These are phyloP conservation scores for Pithys albifrons DNA, from an alignment of 2,113 vertebrate species.

Conservation along the genomic window DNA sequence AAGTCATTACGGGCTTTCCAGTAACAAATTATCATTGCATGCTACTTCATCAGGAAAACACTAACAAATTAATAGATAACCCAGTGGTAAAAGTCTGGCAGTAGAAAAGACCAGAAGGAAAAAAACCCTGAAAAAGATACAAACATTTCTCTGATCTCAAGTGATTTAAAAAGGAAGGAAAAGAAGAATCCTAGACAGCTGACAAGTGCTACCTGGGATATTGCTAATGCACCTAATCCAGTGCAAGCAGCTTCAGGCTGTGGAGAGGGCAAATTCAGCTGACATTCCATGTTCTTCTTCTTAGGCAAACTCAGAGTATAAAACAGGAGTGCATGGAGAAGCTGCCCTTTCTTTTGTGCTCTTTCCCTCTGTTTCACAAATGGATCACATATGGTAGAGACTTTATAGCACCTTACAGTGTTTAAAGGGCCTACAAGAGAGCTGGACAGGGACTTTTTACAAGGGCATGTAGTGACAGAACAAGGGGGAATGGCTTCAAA, in stretches of 20 bases:
- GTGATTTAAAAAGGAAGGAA: background rate
- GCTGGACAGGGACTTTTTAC: background rate
- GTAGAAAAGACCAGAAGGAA: background rate
- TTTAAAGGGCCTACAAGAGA: background rate
- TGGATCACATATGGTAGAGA: background rate
- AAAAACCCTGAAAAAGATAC: background rate
- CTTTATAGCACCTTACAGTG: background rate
- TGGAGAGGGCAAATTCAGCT: background rate
- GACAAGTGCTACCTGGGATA: background rate
- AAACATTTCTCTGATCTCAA: background rate
- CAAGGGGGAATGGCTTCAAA: background rate
- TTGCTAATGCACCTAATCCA: background rate
- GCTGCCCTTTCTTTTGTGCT: background rate
- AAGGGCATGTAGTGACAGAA: background rate
- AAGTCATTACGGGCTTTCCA: slow-evolving; percentile 37
- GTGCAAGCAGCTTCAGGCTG: fast-evolving
- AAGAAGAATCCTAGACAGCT: background rate
- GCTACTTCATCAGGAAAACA: slow-evolving; percentile 41
- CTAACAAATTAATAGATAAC: slow-evolving; percentile 23
- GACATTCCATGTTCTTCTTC: background rate
- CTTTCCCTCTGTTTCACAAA: background rate
- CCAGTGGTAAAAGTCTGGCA: background rate
- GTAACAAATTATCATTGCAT: slow-evolving; percentile 49
- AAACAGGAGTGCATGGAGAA: background rate
- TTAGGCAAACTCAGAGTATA: background rate